A percentile compares a stretch with the other conserved stretches of the same genome.
phyloP scores from a whole-genome alignment of 2,113 vertebrate species.

The Scalopus aquaticus region DNA sequence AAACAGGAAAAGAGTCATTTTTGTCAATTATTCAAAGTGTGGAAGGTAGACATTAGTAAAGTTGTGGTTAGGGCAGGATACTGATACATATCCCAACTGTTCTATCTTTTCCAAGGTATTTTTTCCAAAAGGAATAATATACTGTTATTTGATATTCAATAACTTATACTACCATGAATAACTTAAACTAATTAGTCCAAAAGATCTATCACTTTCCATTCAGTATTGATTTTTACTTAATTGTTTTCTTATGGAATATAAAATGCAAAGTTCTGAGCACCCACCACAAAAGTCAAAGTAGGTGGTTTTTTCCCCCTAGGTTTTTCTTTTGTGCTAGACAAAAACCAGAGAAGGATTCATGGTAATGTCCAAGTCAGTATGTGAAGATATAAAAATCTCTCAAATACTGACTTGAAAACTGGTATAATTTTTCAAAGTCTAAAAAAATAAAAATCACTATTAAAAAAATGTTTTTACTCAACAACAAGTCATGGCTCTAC shows the following conservation, averaged over 20 bases:
- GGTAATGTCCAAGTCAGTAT: not conserved
- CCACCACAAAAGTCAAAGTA: not conserved
- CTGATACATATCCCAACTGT: not conserved
- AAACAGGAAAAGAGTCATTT: slow-evolving; percentile 37
- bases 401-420: slow-evolving; percentile 33
- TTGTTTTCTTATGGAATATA: not conserved
- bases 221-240: not conserved
- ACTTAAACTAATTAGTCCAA: not conserved
- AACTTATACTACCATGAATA: not conserved
- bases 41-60: slow-evolving; percentile 36
- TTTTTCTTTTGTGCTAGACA: not conserved
- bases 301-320: not conserved
- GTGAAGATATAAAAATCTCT: not conserved
- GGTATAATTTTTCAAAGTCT: not conserved
- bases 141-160: not conserved
- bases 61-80: not conserved
- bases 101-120: not conserved
- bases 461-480: slow-evolving; percentile 42
- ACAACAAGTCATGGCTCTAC: not conserved
- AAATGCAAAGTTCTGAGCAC: not conserved
- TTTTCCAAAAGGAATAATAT: slow-evolving; percentile 11
- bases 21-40: not conserved
- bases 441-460: not conserved
- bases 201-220: not conserved
- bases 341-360: not conserved